These are phyloP conservation scores for Oncopeltus fasciatus DNA, from an alignment of 1,140 invertebrate species.

Conservation along the genomic window DNA sequence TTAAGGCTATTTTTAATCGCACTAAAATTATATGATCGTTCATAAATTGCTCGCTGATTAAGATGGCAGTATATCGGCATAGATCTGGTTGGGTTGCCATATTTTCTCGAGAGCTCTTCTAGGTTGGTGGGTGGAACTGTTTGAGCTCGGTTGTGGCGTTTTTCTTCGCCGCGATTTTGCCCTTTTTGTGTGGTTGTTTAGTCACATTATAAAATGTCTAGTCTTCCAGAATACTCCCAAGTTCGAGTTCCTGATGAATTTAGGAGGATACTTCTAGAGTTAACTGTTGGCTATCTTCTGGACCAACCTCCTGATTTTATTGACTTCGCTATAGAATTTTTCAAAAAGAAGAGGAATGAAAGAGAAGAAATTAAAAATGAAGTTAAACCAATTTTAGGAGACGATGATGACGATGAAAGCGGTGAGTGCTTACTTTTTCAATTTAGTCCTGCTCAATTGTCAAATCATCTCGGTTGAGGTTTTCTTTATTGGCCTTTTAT, in stretches of 20 bases:
- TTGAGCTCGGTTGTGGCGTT: not conserved
- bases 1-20: too few species aligned
- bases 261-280: constrained; percentile 83
- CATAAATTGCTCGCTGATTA: too few species aligned
- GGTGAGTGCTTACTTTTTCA: too few species aligned
- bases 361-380: not conserved
- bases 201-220: not conserved
- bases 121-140: not conserved
- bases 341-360: constrained; percentile 32
- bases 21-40: too few species aligned
- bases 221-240: constrained; percentile 15
- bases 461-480: too few species aligned
- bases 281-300: constrained; percentile 85
- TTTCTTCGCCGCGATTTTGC: too few species aligned
- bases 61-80: not conserved
- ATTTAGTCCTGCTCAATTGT: too few species aligned
- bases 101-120: not conserved
- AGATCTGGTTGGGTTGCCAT: constrained; percentile 2
- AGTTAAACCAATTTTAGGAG: not conserved
- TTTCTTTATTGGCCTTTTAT: too few species aligned
- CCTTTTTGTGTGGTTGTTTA: too few species aligned
- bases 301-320: constrained; percentile 82
- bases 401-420: constrained; percentile 1
- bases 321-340: constrained; percentile 85
- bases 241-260: constrained; percentile 77